These are phyloP conservation scores for Henicopernis longicauda DNA, from an alignment of 2,113 vertebrate species.

Conservation along the genomic window DNA sequence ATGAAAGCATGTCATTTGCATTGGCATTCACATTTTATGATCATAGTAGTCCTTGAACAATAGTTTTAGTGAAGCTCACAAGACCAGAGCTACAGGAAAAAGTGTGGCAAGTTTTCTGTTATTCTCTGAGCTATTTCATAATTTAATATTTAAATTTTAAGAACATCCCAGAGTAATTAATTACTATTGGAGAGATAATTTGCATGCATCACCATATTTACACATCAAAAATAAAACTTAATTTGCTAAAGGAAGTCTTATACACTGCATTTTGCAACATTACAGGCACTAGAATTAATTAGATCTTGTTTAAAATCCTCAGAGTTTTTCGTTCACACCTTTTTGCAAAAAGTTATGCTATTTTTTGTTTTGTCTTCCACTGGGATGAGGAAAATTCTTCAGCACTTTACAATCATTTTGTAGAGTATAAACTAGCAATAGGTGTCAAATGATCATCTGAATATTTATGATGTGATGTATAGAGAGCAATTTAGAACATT, in stretches of 20 bases:
- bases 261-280: neutral
- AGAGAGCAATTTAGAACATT: neutral
- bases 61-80: neutral
- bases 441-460: neutral
- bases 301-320: slow-evolving; percentile 21
- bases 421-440: neutral
- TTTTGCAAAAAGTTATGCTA: neutral
- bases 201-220: slow-evolving; percentile 46
- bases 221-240: slow-evolving; percentile 45
- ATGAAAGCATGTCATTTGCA: neutral
- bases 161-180: slow-evolving; percentile 27
- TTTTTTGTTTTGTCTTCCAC: slow-evolving; percentile 9
- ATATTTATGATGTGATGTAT: slow-evolving; percentile 18
- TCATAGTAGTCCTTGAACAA: neutral
- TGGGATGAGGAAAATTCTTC: neutral
- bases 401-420: neutral
- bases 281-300: slow-evolving; percentile 49
- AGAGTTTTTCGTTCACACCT: slow-evolving; percentile 47
- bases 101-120: neutral
- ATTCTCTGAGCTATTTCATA: neutral
- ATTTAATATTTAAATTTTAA: neutral
- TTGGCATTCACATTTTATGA: neutral
- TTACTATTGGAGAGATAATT: slow-evolving; percentile 20
- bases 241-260: slow-evolving; percentile 46
- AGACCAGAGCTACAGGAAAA: neutral